phyloP scores from a whole-genome alignment of 1,140 invertebrate species.

The Heliothis subflexa region DNA sequence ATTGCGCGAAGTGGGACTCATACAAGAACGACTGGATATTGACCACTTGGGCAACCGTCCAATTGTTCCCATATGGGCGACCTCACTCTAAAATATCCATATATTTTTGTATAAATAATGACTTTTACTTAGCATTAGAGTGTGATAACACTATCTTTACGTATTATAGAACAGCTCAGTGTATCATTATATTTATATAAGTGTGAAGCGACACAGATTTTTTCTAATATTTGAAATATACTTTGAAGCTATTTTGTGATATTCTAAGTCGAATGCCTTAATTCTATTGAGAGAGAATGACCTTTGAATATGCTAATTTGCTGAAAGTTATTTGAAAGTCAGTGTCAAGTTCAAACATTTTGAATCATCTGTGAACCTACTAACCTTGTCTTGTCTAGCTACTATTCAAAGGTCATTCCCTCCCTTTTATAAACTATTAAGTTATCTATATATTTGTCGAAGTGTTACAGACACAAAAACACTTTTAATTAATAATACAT shows the following conservation, averaged over 20 bases:
- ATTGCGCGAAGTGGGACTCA: constrained; percentile 59
- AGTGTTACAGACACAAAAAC: constrained; percentile 77
- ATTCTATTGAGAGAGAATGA: constrained; percentile 52
- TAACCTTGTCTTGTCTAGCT: not conserved
- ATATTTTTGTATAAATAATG: constrained; percentile 76
- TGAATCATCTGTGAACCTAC: not conserved
- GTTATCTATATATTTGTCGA: constrained; percentile 62
- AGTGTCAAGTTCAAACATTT: not conserved
- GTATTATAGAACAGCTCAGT: constrained; percentile 83
- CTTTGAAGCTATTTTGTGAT: constrained; percentile 83
- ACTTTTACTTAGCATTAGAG: constrained; percentile 75
- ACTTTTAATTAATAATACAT: constrained; percentile 56
- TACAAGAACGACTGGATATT: not conserved
- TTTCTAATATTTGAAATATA: constrained; percentile 79
- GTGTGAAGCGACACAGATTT: constrained; percentile 81
- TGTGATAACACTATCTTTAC: constrained; percentile 82
- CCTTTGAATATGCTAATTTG: constrained; percentile 1
- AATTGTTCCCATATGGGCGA: not conserved
- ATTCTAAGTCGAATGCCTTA: constrained; percentile 74
- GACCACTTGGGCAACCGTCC: not conserved
- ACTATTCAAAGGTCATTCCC: constrained; percentile 58
- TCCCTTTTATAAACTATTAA: constrained; percentile 58
- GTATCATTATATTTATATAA: constrained; percentile 66
- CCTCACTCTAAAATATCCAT: constrained; percentile 54
- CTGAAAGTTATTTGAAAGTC: constrained; percentile 1